A percentile compares a stretch with the other conserved stretches of the same genome.
Evolutionary conservation across 2,888 invertebrate species (phyloP).

Genomic region (Trissonchulus latispiculum): DNA sequence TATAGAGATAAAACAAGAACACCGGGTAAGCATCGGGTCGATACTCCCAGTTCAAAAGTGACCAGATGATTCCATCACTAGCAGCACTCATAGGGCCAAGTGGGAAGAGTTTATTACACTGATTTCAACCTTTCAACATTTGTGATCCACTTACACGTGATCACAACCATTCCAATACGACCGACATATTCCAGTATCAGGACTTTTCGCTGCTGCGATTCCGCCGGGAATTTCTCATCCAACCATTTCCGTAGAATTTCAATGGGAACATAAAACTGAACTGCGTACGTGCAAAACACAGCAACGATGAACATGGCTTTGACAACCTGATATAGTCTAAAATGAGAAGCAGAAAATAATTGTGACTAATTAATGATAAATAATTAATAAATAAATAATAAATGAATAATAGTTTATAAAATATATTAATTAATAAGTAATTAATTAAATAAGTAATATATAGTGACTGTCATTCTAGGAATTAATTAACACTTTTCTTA

Average conservation of each 20-base stretch:
- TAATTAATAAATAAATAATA: not conserved
- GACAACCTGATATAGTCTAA: constrained; percentile 68
- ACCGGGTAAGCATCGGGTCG: no score
- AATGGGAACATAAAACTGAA: constrained; percentile 88
- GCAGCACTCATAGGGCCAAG: no score
- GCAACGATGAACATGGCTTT: constrained; percentile 72
- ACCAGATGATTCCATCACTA: no score
- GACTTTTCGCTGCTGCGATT: not conserved
- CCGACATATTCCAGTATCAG: not conserved
- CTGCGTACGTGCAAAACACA: constrained; percentile 79
- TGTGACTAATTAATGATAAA: no score
- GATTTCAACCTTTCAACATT: no score
- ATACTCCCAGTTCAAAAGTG: no score
- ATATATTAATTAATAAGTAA: not conserved
- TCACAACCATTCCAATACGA: not conserved
- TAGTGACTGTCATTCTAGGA: not conserved
- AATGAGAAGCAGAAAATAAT: no score
- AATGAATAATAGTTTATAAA: not conserved
- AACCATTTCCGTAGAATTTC: constrained; percentile 57
- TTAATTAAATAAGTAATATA: not conserved
- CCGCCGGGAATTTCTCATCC: not conserved
- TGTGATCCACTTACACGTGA: not conserved
- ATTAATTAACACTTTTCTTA: no score
- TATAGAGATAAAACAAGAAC: no score
- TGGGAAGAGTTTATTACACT: no score